A percentile compares a stretch with the other conserved stretches of the same genome.
Conservation (phyloP, 2,113 vertebrate genomes). For the Podiceps cristatus region DNA sequence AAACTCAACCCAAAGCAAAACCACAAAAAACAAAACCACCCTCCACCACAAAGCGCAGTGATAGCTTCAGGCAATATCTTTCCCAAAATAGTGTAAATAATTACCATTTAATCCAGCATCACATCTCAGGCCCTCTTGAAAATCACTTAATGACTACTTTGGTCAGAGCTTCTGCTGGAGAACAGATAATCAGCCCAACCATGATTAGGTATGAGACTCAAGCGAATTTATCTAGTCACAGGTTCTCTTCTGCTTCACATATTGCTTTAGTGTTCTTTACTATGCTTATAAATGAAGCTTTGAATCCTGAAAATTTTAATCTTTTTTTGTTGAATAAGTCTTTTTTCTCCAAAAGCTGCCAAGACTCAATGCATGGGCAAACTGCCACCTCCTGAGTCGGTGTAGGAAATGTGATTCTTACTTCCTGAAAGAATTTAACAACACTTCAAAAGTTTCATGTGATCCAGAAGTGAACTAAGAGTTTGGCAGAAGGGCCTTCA, state of each 20-base stretch:
- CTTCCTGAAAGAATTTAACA: neutral
- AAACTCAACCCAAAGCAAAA: too few species aligned
- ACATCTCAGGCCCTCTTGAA: neutral
- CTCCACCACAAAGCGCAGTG: neutral
- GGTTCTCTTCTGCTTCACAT: neutral
- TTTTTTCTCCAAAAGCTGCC: neutral
- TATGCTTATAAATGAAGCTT: neutral
- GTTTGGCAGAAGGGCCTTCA: neutral
- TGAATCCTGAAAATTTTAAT: neutral
- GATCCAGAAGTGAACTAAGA: neutral
- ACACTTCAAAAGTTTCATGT: neutral
- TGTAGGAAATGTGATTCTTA: neutral
- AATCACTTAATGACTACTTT: neutral
- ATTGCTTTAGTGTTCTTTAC: neutral
- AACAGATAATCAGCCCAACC: neutral
- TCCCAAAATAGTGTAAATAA: neutral
- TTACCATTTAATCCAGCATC: neutral
- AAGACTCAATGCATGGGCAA: neutral
- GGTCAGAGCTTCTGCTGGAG: neutral
- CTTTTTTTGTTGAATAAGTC: neutral
- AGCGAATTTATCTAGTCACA: neutral
- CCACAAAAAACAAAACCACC: too few species aligned
- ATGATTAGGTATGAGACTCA: neutral
- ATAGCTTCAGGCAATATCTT: neutral
- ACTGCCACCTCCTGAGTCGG: neutral